Evolutionary conservation across 1,140 invertebrate species (phyloP), one percentile per base, ranked within the genome.

Genomic region (Pseudobourletiella spinata): DNA sequence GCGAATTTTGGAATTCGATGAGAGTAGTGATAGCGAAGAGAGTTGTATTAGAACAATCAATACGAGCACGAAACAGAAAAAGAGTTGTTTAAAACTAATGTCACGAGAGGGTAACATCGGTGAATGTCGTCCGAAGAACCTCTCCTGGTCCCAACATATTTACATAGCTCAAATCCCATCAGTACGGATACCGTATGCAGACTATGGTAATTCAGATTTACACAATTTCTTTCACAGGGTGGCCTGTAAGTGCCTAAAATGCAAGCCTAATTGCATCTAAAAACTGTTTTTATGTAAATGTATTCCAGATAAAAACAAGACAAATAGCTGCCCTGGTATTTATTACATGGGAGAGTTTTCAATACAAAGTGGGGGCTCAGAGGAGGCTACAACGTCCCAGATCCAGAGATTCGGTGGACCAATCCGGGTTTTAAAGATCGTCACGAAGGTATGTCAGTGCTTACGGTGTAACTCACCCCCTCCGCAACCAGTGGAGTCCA

Each of bases 141-240:
- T 57, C 29, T 42, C 29, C 16, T 57, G 25, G 25, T 57, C 54
- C 28, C 28, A 57, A 39, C 32, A 57, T 22, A 32, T 57, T 20
- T 57, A 32, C 35, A 20, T 57, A 4, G 54, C 29, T 4, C 16
- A 35, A n/a, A 39, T 39, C n/a, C 32, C 32, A 39, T 39, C 32
- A 14, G 4, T 6, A 54, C 22, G 6, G 3, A 26, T 14, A 11
- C 6, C 22, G 11, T n/a, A 54, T 14, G 22, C 22, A 8, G 51
- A 54, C 11, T 15, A 54, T 26, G 51, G 14, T 54, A 29, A 16
- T 48, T 8, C 50, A 52, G 24, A 30, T 25, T 11, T 14, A 6
- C 24, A 15, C 16, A 52, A 52, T n/a, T n/a, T n/a, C n/a, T n/a
- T n/a, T n/a, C n/a, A n/a, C n/a, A n/a, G n/a, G n/a, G n/a, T n/a